Conservation (phyloP, 2,113 vertebrate species). For the Carassius gibelio region DNA sequence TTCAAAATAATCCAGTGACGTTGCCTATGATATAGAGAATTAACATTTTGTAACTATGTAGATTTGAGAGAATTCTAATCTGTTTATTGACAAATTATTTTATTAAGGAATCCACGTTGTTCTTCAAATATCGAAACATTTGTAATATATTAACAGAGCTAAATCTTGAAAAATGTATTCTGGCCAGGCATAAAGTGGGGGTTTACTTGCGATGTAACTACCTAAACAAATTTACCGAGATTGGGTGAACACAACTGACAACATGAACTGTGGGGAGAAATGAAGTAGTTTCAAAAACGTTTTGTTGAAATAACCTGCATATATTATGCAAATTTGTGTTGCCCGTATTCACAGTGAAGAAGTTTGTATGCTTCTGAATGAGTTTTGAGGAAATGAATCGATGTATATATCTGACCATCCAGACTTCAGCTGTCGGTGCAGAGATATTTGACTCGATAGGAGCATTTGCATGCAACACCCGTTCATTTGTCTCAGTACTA, state of each 20-base stretch:
- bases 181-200: conserved; percentile 9
- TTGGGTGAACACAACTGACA: conserved; percentile 59
- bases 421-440: conserved; percentile 68
- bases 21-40: conserved; percentile 70
- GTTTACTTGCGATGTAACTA: conserved; percentile 35
- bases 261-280: conserved; percentile 67
- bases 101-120: conserved; percentile 76
- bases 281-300: conserved; percentile 63
- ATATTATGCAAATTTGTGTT: conserved; percentile 72
- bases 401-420: conserved; percentile 77
- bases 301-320: conserved; percentile 72
- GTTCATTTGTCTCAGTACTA: conserved; percentile 77
- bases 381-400: conserved; percentile 59
- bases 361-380: conserved; percentile 45
- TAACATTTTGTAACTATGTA: conserved; percentile 75
- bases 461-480: conserved; percentile 74
- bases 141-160: conserved; percentile 79
- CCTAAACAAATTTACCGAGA: conserved; percentile 65
- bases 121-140: conserved; percentile 69
- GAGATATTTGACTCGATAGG: conserved; percentile 67
- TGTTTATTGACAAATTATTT: conserved; percentile 79
- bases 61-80: conserved; percentile 78
- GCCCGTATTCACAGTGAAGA: conserved; percentile 36
- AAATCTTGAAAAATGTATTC: conserved; percentile 55
- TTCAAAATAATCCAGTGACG: conserved; percentile 67